Base-by-base conservation (phyloP, 2,797 vertebrate species). In the Tragelaphus oryx region DNA sequence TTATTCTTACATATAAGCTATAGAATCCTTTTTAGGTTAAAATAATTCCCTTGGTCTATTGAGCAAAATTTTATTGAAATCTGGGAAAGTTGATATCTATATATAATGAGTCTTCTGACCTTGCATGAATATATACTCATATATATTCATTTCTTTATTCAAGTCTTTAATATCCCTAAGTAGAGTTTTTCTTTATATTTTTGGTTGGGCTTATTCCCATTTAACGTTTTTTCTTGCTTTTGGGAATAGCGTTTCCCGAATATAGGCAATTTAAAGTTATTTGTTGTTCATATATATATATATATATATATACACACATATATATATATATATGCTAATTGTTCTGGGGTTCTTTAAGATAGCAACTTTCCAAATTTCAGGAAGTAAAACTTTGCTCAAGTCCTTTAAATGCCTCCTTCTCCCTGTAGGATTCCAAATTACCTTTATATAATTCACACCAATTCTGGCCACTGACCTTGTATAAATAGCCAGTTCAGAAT, bases 401-500 rank as follows among this genome's bases (percentile, higher is more conserved):
- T 93, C 48, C 28, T 93, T 93, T 89, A 52, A 50, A 37, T n/a
- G 44, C 44, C 28, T 8, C 54, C 16, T 91, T 10, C 13, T 59
- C 7, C 10, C 6, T 16, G 83, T 84, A 52, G 46, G 46, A 89
- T 75, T 97, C 87, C 60, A 17, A 95, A 22, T 90, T 83, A 46
- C 16, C 26, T 83, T 54, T 5, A 44, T 85, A 46, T 20, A 33
- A 75, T 55, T 44, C 62, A 30, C 28, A 80, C 37, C 89, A 68
- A 60, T 83, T 83, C 76, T 90, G n/a, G 50, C 71, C 76, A 54
- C 52, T 95, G 74, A 62, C 48, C 8, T 26, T 79, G 30, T 80
- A 18, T 90, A 97, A 96, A 68, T 68, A 22, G 37, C 62, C 55
- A 91, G 96, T 96, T 98, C 85, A 97, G 95, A 98, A 97, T 89